These are phyloP conservation scores for Pristis pectinata DNA, from an alignment of 2,797 vertebrate genomes.

Conservation along the genomic window DNA sequence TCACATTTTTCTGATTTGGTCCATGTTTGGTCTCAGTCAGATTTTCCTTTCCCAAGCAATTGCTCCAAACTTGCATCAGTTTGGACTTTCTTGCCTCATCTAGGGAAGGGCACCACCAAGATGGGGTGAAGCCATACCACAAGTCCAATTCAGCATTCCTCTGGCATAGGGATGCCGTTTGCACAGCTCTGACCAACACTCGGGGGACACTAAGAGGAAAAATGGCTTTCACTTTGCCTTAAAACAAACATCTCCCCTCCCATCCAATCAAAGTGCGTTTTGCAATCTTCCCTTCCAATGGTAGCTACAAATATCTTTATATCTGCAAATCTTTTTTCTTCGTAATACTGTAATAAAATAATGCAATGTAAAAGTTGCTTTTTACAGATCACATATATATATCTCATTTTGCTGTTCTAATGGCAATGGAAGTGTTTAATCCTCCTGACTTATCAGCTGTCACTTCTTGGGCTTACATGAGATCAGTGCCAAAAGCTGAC, in stretches of 20 bases:
- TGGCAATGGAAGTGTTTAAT: neutral
- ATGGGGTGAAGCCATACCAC: neutral
- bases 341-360: neutral
- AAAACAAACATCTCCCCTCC: neutral
- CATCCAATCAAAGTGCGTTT: neutral
- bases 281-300: neutral
- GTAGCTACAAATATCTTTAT: slow-evolving; percentile 13
- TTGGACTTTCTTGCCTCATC: neutral
- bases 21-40: neutral
- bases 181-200: no score
- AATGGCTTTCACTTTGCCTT: neutral
- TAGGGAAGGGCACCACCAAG: neutral
- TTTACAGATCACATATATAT: slow-evolving; percentile 1
- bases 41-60: neutral
- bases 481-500: neutral
- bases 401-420: neutral
- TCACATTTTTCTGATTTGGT: neutral
- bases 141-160: neutral
- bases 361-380: neutral
- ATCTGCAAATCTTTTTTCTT: neutral
- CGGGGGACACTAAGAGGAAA: neutral
- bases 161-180: neutral
- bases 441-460: neutral
- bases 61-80: neutral
- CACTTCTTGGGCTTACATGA: neutral